Evolutionary conservation across 2,888 invertebrate species (phyloP), one percentile per base, ranked within the genome.

Genomic region (Amiota minor): DNA sequence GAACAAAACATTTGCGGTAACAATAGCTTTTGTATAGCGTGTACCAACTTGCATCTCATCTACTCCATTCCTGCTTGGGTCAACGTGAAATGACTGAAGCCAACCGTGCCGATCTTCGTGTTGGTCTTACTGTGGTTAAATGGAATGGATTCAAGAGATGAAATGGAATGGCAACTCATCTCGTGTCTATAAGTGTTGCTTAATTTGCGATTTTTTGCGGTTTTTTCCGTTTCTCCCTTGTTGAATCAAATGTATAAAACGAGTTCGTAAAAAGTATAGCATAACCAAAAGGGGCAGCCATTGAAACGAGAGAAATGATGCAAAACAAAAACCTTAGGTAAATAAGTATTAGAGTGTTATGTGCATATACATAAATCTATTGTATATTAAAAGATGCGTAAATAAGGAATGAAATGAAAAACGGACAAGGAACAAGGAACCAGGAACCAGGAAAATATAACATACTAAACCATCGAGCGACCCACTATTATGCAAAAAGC

Each of bases 321-420:
- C 71, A 73, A 62, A 74, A n/a, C n/a, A n/a, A n/a, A 81, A 82
- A 85, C 85, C 85, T 82, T 82, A 83, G 82, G 85, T 85, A 83
- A 83, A 83, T 83, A 86, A 85, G 81, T 35, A 35, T 3, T 6
- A 35, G 2, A 23, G 23, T 23, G 3, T 8, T 2, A 35, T 6
- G 35, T 23, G 23, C 6, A 35, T 35, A 6, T 35, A 35, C 35
- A 85, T 83, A 80, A 83, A 85, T n/a, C n/a, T n/a, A n/a, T 85
- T 85, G 82, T 85, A 80, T 55, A 59, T 59, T 23, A 59, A 59
- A 59, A 59, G 18, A 16, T 12, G 12, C 9, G 20, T 68, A 75
- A 75, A 75, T 71, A 68, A 61, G 61, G 75, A 61, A 61, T 50
- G 49, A 20, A 75, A 70, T 3, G 3, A 23, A 3, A 3, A 23